Evolutionary conservation across 2,797 vertebrate species (phyloP), one percentile per base, ranked within the genome.

Genomic region (Artibeus jamaicensis): DNA sequence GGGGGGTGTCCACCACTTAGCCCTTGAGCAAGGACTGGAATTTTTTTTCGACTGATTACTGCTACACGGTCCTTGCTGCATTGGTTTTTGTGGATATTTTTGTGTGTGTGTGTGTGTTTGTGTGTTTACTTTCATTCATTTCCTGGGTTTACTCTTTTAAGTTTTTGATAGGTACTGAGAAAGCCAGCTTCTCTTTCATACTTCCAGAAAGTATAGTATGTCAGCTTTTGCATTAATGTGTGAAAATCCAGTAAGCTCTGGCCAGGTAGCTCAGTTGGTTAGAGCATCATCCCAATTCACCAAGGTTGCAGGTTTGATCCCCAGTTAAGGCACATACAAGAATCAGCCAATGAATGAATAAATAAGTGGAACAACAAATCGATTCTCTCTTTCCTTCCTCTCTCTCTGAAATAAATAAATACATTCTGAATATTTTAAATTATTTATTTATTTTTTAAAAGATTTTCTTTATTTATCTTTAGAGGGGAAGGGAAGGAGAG

Each of bases 211-310:
- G 15, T 22, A 32, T n/a, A 39, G 32, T 65, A 32, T 67, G 50
- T 70, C 39, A 71, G 42, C 42, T 84, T 96, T 95, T 70, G 42
- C 87, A 71, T 77, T 91, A 79, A 89, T 37, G 87, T 65, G 46
- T 71, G 65, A 86, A 77, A 77, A 77, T 50, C 32, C 74, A 50
- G 21, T 34, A 7, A 74, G 74, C 46, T 19, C 74, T 77, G 46
- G 44, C 18, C 18, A 2, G 46, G 32, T 34, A 22, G 46, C 19
- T 50, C 74, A n/a, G 46, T 50, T 50, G 46, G 46, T 50, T 77
- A 50, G 46, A 77, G 74, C 46, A 50, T 50, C 22, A 32, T 22
- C 32, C 46, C 19, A 29, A 50, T 77, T 12, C 32, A 48, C 9
- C 6, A n/a, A 22, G 44, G 32, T 32, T n/a, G 32, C 44, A 76